phyloP scores from a whole-genome alignment of 2,113 vertebrate genomes.

The Phalacrocorax pelagicus region DNA sequence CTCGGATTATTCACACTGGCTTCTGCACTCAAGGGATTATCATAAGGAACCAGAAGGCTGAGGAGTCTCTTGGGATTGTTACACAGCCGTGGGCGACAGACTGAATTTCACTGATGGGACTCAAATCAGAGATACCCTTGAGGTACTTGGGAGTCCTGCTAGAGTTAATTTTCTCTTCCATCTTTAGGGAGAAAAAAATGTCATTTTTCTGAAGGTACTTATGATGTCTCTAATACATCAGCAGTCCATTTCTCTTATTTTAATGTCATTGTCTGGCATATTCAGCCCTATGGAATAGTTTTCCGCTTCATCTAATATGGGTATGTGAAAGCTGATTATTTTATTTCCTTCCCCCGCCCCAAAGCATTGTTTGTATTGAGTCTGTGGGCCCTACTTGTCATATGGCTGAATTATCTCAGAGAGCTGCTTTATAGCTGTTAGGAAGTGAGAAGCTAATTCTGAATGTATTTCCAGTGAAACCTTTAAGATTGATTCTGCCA shows the following conservation, averaged over 20 bases:
- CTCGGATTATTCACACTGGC: not conserved
- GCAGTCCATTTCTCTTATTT: not conserved
- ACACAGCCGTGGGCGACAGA: not conserved
- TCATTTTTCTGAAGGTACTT: not conserved
- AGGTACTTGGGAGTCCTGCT: constrained; percentile 19
- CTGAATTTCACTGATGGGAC: constrained; percentile 39
- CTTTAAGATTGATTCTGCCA: not conserved
- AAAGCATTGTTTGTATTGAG: not conserved
- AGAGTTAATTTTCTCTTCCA: not conserved
- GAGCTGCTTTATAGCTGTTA: not conserved
- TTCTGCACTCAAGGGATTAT: constrained; percentile 4
- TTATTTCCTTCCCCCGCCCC: not conserved
- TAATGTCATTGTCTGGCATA: not conserved
- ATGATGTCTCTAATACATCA: not conserved
- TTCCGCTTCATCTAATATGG: not conserved
- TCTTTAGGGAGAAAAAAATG: not conserved
- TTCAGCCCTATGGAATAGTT: not conserved
- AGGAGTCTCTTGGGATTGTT: constrained; percentile 9
- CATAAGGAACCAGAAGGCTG: constrained; percentile 13
- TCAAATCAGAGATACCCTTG: constrained; percentile 43
- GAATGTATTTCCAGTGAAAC: not conserved
- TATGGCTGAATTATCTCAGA: not conserved
- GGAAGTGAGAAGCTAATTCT: not conserved
- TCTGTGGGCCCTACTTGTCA: not conserved
- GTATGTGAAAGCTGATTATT: not conserved